These are phyloP conservation scores for Epinotia demarniana DNA, from an alignment of 2,888 invertebrate species.

Conservation along the genomic window DNA sequence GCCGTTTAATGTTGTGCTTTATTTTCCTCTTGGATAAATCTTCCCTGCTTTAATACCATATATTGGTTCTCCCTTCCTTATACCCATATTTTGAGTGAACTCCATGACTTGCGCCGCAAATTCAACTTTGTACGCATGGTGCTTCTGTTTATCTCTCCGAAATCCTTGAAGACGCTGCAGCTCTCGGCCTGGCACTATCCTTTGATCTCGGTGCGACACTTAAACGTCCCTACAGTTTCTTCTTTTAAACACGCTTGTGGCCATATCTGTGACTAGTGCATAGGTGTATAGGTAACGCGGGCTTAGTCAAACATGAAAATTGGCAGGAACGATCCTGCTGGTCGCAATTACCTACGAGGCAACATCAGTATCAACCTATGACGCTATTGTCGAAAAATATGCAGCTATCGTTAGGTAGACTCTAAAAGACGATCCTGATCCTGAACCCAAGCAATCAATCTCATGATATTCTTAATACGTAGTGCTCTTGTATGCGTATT, in stretches of 20 bases:
- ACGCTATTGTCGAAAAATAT: neutral
- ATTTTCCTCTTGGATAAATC: too few relatives aligned
- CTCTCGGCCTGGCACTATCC: slow-evolving; percentile 68
- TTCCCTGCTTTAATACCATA: too few relatives aligned
- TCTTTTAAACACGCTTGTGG: slow-evolving; percentile 10
- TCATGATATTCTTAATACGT: neutral
- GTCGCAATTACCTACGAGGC: too few relatives aligned
- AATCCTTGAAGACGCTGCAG: slow-evolving; percentile 79
- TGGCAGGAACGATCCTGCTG: neutral
- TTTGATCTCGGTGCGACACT: slow-evolving; percentile 80
- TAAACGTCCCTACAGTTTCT: slow-evolving; percentile 50
- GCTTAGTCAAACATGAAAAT: neutral
- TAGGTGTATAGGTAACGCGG: neutral
- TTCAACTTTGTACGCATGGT: slow-evolving; percentile 11
- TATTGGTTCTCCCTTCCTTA: too few relatives aligned
- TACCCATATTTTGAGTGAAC: neutral
- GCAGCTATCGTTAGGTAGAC: neutral
- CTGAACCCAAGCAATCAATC: neutral
- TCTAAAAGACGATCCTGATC: neutral
- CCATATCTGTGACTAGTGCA: neutral
- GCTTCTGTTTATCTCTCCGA: slow-evolving; percentile 79
- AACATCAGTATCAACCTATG: neutral
- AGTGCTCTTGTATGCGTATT: neutral
- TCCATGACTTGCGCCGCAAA: slow-evolving; percentile 13
- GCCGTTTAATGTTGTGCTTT: too few relatives aligned